Evolutionary conservation across 2,797 vertebrate genomes (phyloP).

Genomic region (Argyrosomus regius): DNA sequence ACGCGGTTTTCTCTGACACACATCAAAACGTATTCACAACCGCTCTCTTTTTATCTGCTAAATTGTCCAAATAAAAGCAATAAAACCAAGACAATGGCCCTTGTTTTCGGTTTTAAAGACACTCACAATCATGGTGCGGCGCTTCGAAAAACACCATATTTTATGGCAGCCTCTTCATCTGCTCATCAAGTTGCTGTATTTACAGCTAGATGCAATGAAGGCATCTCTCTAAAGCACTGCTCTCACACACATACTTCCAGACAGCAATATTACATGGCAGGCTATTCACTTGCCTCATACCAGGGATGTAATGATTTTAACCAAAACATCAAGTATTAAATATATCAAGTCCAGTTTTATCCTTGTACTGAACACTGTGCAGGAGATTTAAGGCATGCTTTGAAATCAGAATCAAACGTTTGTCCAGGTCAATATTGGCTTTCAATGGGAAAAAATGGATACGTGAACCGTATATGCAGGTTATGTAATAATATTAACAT

Average conservation of each 20-base stretch:
- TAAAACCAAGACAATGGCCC: conserved; percentile 14
- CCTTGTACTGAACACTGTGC: background rate
- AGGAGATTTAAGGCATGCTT: background rate
- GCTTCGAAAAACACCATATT: conserved; percentile 1
- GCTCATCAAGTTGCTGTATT: conserved; percentile 16
- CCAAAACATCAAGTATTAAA: conserved; percentile 24
- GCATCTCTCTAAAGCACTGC: conserved; percentile 16
- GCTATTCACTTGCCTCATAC: conserved; percentile 10
- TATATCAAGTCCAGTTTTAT: conserved; percentile 1
- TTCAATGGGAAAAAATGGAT: background rate
- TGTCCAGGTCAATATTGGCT: background rate
- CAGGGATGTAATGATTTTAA: conserved; percentile 9
- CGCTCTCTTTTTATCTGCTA: conserved; percentile 1
- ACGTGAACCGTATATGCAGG: background rate
- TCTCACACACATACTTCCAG: background rate
- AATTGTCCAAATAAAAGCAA: conserved; percentile 36
- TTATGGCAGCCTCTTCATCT: conserved; percentile 26
- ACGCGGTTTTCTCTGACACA: conserved; percentile 7
- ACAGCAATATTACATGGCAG: conserved; percentile 5
- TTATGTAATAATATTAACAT: conserved; percentile 17
- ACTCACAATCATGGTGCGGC: background rate
- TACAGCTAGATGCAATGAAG: conserved; percentile 41
- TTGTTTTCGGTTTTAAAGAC: conserved; percentile 22
- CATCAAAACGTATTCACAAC: background rate
- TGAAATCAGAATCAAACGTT: background rate